A percentile compares a stretch with the other conserved stretches of the same genome.
phyloP scores from a whole-genome alignment of 2,888 invertebrate species.

The Caenorhabditis japonica region DNA sequence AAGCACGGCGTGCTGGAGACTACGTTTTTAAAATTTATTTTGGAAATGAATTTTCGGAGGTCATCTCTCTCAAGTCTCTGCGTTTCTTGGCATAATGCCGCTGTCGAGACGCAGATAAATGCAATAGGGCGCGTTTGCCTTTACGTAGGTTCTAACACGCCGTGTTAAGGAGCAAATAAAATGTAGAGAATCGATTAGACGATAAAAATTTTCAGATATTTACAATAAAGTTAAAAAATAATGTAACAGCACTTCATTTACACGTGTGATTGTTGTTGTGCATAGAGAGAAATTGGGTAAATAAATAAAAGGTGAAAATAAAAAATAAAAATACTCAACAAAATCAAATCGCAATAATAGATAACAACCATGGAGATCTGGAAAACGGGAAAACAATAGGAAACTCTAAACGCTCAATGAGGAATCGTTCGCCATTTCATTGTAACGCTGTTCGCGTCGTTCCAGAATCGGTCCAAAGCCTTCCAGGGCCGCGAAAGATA shows the following conservation, averaged over 20 bases:
- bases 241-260: constrained; percentile 4
- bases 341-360: not conserved
- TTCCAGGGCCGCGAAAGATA: constrained; percentile 19
- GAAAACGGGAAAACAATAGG: not conserved
- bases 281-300: not conserved
- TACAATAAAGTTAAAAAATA: too few relatives aligned
- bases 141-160: too few relatives aligned
- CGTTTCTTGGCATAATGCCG: too few relatives aligned
- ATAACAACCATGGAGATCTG: constrained; percentile 11
- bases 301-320: not conserved
- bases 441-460: constrained; percentile 5
- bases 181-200: not conserved
- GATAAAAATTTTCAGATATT: too few relatives aligned
- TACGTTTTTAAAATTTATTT: too few relatives aligned
- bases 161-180: constrained; percentile 2
- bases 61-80: too few relatives aligned
- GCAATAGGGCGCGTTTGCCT: too few relatives aligned
- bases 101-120: too few relatives aligned
- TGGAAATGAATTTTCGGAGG: too few relatives aligned
- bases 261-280: too few relatives aligned
- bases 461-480: constrained; percentile 36
- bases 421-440: not conserved
- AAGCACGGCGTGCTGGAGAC: too few relatives aligned
- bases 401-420: not conserved
- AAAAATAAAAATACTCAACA: constrained; percentile 3